Percentiles rank a stretch among this genome's conserved stretches.
Conservation (phyloP, 2,888 invertebrate genomes). For the Standfussiana lucernea region DNA sequence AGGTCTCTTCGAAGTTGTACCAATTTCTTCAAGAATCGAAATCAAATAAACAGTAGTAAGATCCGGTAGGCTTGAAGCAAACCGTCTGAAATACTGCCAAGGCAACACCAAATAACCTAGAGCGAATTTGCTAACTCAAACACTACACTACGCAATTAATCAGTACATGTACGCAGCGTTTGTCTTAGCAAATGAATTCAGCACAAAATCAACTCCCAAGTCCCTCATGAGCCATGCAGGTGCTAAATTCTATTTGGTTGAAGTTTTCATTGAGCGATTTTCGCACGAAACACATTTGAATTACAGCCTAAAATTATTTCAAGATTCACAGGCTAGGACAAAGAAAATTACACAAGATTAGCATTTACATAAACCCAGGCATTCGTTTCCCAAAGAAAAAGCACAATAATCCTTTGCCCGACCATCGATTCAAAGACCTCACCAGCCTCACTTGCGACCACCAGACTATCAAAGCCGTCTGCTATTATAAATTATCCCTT, state of each 20-base stretch:
- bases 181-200: conserved; percentile 34
- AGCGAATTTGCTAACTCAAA: conserved; percentile 27
- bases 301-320: neutral
- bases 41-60: neutral
- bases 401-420: no score
- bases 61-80: neutral
- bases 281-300: neutral
- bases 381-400: neutral
- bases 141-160: conserved; percentile 28
- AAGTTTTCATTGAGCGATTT: neutral
- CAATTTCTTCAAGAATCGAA: neutral
- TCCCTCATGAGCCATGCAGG: neutral
- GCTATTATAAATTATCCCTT: conserved; percentile 23
- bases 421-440: neutral
- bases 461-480: neutral
- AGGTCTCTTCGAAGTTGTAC: neutral
- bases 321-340: neutral
- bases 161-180: conserved; percentile 6
- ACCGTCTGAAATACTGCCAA: neutral
- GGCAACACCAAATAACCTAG: conserved; percentile 1
- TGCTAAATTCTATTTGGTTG: conserved; percentile 1
- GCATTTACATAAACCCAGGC: neutral
- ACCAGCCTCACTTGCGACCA: neutral
- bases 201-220: conserved; percentile 12
- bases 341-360: neutral